Percentiles rank a stretch among this genome's conserved stretches.
Evolutionary conservation across 2,113 vertebrate genomes (phyloP).

Genomic region (Chionomys nivalis): DNA sequence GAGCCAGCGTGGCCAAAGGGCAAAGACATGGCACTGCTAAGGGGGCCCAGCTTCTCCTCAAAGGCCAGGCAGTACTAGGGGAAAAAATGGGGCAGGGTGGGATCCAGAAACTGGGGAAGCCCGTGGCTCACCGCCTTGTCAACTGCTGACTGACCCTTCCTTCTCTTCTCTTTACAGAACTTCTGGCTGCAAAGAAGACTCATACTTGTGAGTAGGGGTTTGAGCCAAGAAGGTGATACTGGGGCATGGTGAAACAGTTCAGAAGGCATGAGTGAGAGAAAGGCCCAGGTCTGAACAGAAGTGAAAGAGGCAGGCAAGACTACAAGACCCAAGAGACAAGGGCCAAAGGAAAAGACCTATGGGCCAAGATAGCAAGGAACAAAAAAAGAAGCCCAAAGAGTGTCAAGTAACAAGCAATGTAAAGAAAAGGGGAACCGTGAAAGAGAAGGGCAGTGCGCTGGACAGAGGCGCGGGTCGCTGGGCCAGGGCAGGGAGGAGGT

Average conservation of each 20-base stretch:
- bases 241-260: neutral
- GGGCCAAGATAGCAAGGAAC: neutral
- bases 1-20: neutral
- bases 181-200: slow-evolving; percentile 76
- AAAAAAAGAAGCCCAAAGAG: neutral
- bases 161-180: slow-evolving; percentile 65
- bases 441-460: neutral
- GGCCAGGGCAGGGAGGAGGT: too few species aligned
- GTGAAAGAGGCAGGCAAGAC: neutral
- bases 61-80: neutral
- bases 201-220: slow-evolving; percentile 75
- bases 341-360: neutral
- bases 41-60: neutral
- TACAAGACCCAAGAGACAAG: neutral
- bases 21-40: neutral
- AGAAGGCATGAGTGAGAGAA: neutral
- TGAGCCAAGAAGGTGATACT: neutral
- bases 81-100: neutral
- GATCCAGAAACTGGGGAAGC: too few species aligned
- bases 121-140: neutral
- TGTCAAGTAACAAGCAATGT: neutral
- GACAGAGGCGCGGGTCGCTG: neutral
- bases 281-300: neutral
- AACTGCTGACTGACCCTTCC: neutral
- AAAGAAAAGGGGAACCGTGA: neutral